A percentile compares a stretch with the other conserved stretches of the same genome.
Conservation (phyloP, 2,797 vertebrate genomes). For the Columba guinea region DNA sequence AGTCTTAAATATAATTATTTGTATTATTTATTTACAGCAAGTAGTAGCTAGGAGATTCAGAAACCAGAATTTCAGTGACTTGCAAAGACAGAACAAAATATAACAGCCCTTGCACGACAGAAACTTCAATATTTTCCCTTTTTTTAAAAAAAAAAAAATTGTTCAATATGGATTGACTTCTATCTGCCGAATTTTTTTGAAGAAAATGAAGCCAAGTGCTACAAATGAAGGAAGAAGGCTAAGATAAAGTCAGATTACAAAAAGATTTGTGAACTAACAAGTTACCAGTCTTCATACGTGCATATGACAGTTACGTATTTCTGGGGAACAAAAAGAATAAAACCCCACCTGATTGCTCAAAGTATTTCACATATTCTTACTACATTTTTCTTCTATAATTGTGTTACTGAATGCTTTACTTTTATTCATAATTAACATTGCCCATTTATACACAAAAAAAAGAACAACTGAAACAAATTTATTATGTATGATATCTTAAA, state of each 20-base stretch:
- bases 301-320: background rate
- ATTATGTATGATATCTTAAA: background rate
- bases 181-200: background rate
- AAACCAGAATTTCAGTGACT: background rate
- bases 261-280: background rate
- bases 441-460: background rate
- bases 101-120: background rate
- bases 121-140: background rate
- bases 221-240: background rate
- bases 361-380: background rate
- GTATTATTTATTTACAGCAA: background rate
- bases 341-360: background rate
- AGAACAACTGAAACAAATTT: background rate
- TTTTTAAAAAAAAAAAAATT: background rate
- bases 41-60: background rate
- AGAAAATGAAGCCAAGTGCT: background rate
- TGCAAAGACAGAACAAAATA: background rate
- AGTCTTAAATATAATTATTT: background rate
- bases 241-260: background rate
- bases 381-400: background rate
- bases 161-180: background rate
- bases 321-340: background rate
- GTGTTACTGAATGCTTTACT: background rate
- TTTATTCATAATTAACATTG: background rate
- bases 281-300: background rate